A percentile compares a stretch with the other conserved stretches of the same genome.
Evolutionary conservation across 30 jellyfish, hydroid and myxozoan genomes (phyloP).

Genomic region (Hydractinia echinata): DNA sequence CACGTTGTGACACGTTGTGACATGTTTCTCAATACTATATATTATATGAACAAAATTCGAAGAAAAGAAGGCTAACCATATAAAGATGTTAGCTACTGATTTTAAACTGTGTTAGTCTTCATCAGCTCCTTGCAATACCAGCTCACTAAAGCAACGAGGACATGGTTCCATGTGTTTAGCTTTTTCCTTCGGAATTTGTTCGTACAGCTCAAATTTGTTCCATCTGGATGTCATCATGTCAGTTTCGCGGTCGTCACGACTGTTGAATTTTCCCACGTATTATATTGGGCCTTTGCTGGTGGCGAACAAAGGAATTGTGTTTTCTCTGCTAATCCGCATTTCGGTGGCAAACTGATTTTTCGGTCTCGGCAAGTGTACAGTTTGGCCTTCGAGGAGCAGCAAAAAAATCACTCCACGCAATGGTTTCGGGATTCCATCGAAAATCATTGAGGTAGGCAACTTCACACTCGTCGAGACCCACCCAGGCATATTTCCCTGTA

Average conservation of each 20-base stretch:
- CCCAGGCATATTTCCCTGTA: slow-evolving; percentile 23
- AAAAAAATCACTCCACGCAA: slow-evolving; percentile 26
- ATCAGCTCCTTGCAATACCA: neutral
- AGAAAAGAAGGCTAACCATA: neutral
- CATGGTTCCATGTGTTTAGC: neutral
- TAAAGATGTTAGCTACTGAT: too few species aligned
- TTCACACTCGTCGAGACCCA: slow-evolving; percentile 31
- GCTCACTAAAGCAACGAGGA: neutral
- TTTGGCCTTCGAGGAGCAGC: slow-evolving; percentile 28
- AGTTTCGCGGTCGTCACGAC: too few species aligned
- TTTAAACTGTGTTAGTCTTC: neutral
- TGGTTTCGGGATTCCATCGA: slow-evolving; percentile 14
- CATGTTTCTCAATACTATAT: neutral
- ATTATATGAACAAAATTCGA: neutral
- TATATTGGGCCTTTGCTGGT: slow-evolving; percentile 17
- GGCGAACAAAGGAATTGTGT: slow-evolving; percentile 37
- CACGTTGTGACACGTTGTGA: too few species aligned
- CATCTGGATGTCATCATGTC: slow-evolving; percentile 26
- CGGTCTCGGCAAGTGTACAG: slow-evolving; percentile 52
- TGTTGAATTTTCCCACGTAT: slow-evolving; percentile 5
- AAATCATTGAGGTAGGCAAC: slow-evolving; percentile 24
- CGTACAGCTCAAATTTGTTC: slow-evolving; percentile 40
- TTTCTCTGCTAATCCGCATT: slow-evolving; percentile 7
- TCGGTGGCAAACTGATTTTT: slow-evolving; percentile 34
- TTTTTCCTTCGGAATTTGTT: neutral